Percentiles rank a stretch among this genome's conserved stretches.
These are phyloP conservation scores for Petaurus breviceps DNA, from an alignment of 2,113 vertebrate genomes.

Conservation along the genomic window DNA sequence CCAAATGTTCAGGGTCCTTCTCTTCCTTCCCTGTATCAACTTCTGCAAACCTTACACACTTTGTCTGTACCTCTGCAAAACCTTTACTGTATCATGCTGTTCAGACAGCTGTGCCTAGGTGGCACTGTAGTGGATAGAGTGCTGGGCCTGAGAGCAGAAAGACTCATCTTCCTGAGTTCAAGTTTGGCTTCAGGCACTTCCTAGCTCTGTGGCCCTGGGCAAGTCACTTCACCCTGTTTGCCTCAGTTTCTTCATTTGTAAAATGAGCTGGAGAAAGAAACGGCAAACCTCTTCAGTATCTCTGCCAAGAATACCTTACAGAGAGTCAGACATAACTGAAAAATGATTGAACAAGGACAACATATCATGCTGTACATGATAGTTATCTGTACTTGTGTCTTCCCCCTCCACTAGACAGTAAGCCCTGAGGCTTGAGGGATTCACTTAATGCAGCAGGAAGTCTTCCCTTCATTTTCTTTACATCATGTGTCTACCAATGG, in stretches of 20 bases:
- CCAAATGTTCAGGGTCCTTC: neutral
- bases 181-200: neutral
- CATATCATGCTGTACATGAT: no score
- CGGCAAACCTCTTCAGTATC: neutral
- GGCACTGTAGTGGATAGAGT: neutral
- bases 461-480: no score
- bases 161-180: neutral
- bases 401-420: no score
- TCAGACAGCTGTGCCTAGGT: neutral
- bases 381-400: no score
- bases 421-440: no score
- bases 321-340: neutral
- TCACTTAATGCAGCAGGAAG: no score
- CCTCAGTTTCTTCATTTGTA: neutral
- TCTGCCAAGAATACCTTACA: no score
- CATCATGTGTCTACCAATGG: no score
- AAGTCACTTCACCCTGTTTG: neutral
- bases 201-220: neutral
- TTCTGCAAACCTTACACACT: neutral
- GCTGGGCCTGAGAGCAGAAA: neutral
- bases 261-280: neutral
- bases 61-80: neutral
- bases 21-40: neutral
- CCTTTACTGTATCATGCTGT: neutral
- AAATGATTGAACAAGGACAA: neutral